These are phyloP conservation scores for Heliothis subflexa DNA, from an alignment of 1,140 invertebrate genomes.

Conservation along the genomic window DNA sequence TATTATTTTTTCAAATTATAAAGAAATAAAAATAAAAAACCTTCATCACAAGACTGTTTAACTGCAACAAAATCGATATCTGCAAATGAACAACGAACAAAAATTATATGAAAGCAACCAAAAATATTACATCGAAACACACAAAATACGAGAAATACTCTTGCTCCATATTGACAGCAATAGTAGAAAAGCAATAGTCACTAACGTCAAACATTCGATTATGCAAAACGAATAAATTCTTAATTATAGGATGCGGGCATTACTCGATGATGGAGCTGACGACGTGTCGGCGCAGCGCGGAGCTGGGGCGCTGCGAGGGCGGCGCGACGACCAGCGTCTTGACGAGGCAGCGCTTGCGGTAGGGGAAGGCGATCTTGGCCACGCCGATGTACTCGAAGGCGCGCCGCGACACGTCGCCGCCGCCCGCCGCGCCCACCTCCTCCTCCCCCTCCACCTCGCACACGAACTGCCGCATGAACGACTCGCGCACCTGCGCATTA, in stretches of 20 bases:
- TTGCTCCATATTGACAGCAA: too few species aligned
- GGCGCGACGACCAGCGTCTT: conserved; percentile 79
- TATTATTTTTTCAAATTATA: conserved; percentile 12
- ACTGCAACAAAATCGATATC: conserved; percentile 29
- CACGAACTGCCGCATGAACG: conserved; percentile 99
- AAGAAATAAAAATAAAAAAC: conserved; percentile 46
- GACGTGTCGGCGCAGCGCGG: conserved; percentile 74
- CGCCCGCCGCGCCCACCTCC: conserved; percentile 61
- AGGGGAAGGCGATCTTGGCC: conserved; percentile 78
- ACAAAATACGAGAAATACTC: too few species aligned
- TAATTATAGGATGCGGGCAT: not conserved
- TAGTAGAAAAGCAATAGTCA: too few species aligned
- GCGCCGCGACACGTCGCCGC: conserved; percentile 70
- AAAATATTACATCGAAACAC: conserved; percentile 11
- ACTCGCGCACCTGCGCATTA: conserved; percentile 93
- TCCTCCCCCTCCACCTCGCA: conserved; percentile 94
- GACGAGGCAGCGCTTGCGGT: conserved; percentile 79
- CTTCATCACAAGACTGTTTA: conserved; percentile 8
- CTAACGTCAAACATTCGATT: too few species aligned
- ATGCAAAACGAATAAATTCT: too few species aligned
- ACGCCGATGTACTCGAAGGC: conserved; percentile 78
- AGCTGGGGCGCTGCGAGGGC: conserved; percentile 77
- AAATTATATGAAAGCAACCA: not conserved
- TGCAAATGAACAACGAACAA: conserved; percentile 45
- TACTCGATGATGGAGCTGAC: conserved; percentile 81